Conservation (phyloP, 2,888 invertebrate species). For the Scaptomyza cyrtandrae region DNA sequence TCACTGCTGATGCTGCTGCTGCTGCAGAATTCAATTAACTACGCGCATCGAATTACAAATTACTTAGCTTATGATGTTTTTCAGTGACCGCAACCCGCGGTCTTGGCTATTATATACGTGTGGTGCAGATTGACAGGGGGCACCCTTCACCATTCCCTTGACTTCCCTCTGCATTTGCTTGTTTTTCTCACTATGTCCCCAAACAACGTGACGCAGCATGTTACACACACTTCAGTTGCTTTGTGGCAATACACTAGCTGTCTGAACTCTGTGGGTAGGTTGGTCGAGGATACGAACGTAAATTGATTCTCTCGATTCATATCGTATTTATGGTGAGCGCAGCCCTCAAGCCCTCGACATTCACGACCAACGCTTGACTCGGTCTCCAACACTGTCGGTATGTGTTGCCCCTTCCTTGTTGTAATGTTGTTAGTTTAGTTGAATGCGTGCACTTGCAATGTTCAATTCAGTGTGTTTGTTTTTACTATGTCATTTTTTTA, state of each 20-base stretch:
- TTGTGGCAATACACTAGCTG: conserved; percentile 12
- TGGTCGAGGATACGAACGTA: conserved; percentile 19
- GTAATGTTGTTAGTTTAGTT: conserved; percentile 7
- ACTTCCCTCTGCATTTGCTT: conserved; percentile 16
- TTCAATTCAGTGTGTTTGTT: not conserved
- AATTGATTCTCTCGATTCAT: conserved; percentile 69
- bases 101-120: conserved; percentile 11
- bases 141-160: not conserved
- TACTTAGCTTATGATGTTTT: conserved; percentile 58
- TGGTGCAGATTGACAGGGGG: conserved; percentile 12
- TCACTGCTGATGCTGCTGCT: conserved; percentile 11
- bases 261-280: not conserved
- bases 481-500: not conserved
- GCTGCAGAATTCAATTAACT: conserved; percentile 65
- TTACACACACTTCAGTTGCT: conserved; percentile 28
- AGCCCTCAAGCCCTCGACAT: conserved; percentile 24
- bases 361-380: conserved; percentile 27
- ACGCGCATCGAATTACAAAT: conserved; percentile 64
- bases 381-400: conserved; percentile 2
- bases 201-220: conserved; percentile 42
- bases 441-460: not conserved
- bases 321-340: conserved; percentile 52
- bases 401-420: not conserved
- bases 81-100: conserved; percentile 10
- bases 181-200: conserved; percentile 40